Evolutionary conservation across 2,888 invertebrate species (phyloP).

Genomic region (Caenorhabditis afra): DNA sequence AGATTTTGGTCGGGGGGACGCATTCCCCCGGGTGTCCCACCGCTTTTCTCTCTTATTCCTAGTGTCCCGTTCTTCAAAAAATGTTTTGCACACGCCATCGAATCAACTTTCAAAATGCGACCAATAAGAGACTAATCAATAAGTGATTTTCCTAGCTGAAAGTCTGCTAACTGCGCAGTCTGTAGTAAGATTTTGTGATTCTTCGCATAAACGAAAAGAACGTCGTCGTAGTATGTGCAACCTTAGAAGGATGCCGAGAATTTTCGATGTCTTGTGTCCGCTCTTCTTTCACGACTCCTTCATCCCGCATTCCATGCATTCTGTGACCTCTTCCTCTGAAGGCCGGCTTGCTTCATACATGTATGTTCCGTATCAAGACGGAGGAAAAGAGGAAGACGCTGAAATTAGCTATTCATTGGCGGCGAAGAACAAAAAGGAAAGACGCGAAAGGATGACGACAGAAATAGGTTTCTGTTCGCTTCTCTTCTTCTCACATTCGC

Average conservation of each 20-base stretch:
- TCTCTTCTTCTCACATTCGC: not conserved
- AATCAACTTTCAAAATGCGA: too few relatives aligned
- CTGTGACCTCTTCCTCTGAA: constrained; percentile 44
- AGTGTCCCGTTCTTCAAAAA: too few relatives aligned
- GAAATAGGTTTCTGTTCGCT: constrained; percentile 24
- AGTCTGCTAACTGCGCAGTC: too few relatives aligned
- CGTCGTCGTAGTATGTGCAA: too few relatives aligned
- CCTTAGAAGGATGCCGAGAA: constrained; percentile 9
- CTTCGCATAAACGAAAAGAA: too few relatives aligned
- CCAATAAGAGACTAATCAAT: too few relatives aligned
- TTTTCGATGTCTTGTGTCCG: constrained; percentile 19
- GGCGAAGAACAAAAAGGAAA: constrained; percentile 38
- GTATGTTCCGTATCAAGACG: constrained; percentile 54
- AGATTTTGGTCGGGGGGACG: constrained; percentile 42
- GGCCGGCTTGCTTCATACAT: constrained; percentile 42
- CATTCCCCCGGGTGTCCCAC: constrained; percentile 53
- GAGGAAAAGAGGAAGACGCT: not conserved
- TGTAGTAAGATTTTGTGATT: too few relatives aligned
- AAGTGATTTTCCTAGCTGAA: too few relatives aligned
- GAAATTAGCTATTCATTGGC: constrained; percentile 55
- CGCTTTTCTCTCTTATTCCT: too few relatives aligned
- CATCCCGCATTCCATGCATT: constrained; percentile 56
- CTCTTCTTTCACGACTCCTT: constrained; percentile 28
- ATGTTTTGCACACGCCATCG: too few relatives aligned
- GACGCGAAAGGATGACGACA: constrained; percentile 18